These are phyloP conservation scores for Anguilla pacifica DNA, from an alignment of 2,797 vertebrate species.

Conservation along the genomic window DNA sequence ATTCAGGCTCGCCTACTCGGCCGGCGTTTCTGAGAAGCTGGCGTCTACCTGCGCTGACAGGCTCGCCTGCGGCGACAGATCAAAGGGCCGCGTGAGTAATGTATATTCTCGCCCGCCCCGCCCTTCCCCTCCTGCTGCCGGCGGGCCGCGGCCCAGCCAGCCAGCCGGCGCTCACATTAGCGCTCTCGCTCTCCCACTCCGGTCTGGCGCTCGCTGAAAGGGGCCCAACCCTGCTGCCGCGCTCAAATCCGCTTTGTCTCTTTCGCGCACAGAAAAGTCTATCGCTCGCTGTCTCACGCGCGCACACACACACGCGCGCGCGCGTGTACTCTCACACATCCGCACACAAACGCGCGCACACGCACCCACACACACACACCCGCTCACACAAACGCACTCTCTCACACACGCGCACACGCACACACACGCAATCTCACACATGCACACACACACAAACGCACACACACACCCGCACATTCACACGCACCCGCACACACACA, in stretches of 20 bases:
- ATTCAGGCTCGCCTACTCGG: slow-evolving; percentile 48
- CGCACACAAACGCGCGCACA: no score
- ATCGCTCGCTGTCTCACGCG: slow-evolving; percentile 32
- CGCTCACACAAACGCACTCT: background rate
- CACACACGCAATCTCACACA: background rate
- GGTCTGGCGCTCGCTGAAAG: slow-evolving; percentile 40
- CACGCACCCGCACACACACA: no score
- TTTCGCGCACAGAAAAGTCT: background rate
- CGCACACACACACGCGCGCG: slow-evolving; percentile 16
- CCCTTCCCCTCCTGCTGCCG: slow-evolving; percentile 62
- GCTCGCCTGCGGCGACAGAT: slow-evolving; percentile 62
- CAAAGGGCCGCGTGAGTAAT: slow-evolving; percentile 72
- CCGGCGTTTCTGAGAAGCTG: slow-evolving; percentile 60
- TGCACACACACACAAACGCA: background rate
- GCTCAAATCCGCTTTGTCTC: slow-evolving; percentile 1
- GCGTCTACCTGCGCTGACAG: slow-evolving; percentile 68
- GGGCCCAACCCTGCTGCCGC: background rate
- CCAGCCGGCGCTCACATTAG: slow-evolving; percentile 36
- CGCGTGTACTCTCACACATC: slow-evolving; percentile 33
- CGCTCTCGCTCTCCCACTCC: slow-evolving; percentile 39
- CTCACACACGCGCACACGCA: no score
- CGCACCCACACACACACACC: background rate
- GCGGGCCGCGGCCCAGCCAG: slow-evolving; percentile 37
- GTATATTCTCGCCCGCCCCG: slow-evolving; percentile 63
- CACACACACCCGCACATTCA: background rate